Evolutionary conservation across 2,113 vertebrate species (phyloP).

Genomic region (Anthoscopus minutus): DNA sequence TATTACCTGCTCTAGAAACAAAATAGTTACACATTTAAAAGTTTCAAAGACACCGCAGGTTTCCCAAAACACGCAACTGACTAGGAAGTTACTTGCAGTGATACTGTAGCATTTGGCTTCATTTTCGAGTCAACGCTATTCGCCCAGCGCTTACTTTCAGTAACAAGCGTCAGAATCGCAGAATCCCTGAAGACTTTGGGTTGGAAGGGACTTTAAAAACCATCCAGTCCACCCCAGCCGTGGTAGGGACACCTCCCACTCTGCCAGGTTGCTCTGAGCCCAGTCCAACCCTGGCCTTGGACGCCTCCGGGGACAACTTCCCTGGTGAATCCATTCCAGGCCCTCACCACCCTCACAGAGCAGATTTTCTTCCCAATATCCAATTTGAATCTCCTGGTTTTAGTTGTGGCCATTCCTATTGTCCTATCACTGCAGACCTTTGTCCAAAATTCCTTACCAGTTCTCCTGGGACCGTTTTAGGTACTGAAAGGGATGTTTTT

Average conservation of each 20-base stretch:
- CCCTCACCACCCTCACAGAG: not conserved
- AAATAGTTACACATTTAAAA: not conserved
- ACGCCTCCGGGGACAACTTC: not conserved
- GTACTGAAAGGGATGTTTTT: not conserved
- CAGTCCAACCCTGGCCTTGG: rapidly evolving
- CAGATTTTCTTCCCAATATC: not conserved
- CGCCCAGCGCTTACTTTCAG: rapidly evolving
- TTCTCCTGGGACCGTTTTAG: not conserved
- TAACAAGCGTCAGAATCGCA: rapidly evolving
- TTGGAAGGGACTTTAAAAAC: not conserved
- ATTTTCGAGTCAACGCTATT: rapidly evolving
- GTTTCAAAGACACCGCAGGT: not conserved
- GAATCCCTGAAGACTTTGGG: not conserved
- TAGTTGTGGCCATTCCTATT: rapidly evolving
- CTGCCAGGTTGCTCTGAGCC: not conserved
- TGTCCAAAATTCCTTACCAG: not conserved
- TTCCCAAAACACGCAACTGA: not conserved
- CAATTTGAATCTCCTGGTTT: not conserved
- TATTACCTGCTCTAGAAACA: not conserved
- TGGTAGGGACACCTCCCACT: not conserved
- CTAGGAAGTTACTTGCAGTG: not conserved
- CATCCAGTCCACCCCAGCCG: not conserved
- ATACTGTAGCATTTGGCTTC: not conserved
- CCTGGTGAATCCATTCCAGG: not conserved
- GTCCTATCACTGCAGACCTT: not conserved